Conservation (phyloP, 92 coral and sea anemone species). For the Micromussa lordhowensis region DNA sequence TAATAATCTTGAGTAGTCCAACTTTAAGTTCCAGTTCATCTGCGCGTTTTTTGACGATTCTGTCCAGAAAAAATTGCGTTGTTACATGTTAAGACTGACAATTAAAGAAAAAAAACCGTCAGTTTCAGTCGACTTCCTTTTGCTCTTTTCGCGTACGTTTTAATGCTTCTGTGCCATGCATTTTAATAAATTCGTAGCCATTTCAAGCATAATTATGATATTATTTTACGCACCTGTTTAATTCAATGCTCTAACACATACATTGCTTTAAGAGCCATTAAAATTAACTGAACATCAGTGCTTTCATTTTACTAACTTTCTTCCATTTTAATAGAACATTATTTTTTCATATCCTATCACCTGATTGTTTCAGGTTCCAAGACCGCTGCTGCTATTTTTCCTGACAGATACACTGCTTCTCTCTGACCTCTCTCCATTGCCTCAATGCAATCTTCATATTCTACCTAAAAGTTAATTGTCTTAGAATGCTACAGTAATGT, state of each 20-base stretch:
- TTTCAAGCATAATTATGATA: no score
- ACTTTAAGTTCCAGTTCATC: conserved; percentile 73
- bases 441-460: conserved; percentile 76
- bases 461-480: conserved; percentile 46
- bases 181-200: no score
- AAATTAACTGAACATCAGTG: no score
- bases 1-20: conserved; percentile 59
- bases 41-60: conserved; percentile 64
- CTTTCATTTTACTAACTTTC: no score
- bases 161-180: no score
- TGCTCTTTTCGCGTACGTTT: no score
- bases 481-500: not conserved
- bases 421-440: conserved; percentile 69
- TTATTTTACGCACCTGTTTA: no score
- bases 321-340: not conserved
- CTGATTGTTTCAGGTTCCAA: conserved; percentile 72
- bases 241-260: no score
- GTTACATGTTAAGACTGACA: not conserved
- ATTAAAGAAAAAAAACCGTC: no score
- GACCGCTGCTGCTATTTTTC: conserved; percentile 64
- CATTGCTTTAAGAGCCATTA: no score
- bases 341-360: conserved; percentile 20
- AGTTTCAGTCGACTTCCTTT: no score
- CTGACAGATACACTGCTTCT: conserved; percentile 60
- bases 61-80: conserved; percentile 5